Evolutionary conservation across 2,888 invertebrate species (phyloP).

Genomic region (Andrena trimmerana): DNA sequence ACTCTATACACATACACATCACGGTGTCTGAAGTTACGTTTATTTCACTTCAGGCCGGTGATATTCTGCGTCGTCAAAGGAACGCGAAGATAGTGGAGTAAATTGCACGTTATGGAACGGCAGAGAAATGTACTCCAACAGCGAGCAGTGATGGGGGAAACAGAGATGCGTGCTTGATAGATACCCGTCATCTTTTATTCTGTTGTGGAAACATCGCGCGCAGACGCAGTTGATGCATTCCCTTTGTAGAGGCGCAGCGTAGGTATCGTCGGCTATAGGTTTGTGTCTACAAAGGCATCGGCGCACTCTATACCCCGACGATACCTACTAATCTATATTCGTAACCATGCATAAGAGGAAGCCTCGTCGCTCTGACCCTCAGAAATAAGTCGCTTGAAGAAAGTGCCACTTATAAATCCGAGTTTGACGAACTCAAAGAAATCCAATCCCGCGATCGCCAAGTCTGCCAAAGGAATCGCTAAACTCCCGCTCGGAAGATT

Average conservation of each 20-base stretch:
- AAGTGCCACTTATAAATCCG: no score
- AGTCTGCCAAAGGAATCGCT: no score
- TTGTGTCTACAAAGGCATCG: background rate
- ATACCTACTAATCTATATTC: no score
- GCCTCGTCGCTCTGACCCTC: no score
- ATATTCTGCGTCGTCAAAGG: background rate
- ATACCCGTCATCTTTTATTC: conserved; percentile 43
- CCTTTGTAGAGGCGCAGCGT: conserved; percentile 13
- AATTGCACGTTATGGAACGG: conserved; percentile 26
- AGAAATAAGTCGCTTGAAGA: no score
- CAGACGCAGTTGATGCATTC: conserved; percentile 41
- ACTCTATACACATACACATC: background rate
- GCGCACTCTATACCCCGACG: background rate
- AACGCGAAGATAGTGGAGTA: background rate
- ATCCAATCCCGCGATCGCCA: no score
- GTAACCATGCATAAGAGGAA: no score
- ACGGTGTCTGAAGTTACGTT: background rate
- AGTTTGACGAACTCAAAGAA: no score
- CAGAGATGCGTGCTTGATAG: conserved; percentile 22
- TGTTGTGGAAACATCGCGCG: conserved; percentile 16
- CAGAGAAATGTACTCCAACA: background rate
- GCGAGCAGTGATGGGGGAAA: conserved; percentile 11
- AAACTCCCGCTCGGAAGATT: no score
- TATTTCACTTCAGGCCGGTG: background rate
- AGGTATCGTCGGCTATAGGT: background rate